Evolutionary conservation across 2,797 vertebrate genomes (phyloP).

Genomic region (Paramormyrops hopkinsi): DNA sequence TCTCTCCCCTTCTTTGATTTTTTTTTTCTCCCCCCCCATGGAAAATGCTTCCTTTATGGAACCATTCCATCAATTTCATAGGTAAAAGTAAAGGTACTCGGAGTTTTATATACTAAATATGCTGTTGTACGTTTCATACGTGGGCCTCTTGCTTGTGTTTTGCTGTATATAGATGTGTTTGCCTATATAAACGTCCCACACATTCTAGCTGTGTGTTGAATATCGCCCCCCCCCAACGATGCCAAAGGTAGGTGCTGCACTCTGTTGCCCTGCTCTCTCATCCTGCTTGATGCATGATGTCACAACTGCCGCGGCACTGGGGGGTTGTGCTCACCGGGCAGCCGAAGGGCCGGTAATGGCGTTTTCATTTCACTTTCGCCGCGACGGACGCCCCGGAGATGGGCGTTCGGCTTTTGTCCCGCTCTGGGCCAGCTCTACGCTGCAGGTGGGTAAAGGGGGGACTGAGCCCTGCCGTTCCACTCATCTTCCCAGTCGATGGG

Average conservation of each 20-base stretch:
- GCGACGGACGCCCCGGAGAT: conserved; percentile 24
- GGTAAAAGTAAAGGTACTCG: conserved; percentile 98
- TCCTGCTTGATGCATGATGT: conserved; percentile 56
- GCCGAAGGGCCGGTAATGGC: conserved; percentile 44
- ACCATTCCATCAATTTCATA: conserved; percentile 94
- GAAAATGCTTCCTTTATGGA: conserved; percentile 95
- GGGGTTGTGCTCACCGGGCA: conserved; percentile 41
- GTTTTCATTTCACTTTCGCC: conserved; percentile 27
- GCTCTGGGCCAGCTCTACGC: background rate
- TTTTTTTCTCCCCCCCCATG: conserved; percentile 54
- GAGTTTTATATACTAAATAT: conserved; percentile 52
- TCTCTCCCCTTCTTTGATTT: conserved; percentile 70
- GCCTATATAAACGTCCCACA: conserved; percentile 42
- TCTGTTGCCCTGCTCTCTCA: conserved; percentile 41
- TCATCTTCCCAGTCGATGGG: conserved; percentile 61
- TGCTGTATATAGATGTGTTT: conserved; percentile 38
- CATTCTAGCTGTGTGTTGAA: conserved; percentile 30
- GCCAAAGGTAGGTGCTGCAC: conserved; percentile 62
- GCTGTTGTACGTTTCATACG: conserved; percentile 24
- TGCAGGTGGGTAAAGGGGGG: conserved; percentile 57
- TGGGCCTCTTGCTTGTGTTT: conserved; percentile 34
- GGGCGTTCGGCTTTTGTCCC: background rate
- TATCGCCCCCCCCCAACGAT: background rate
- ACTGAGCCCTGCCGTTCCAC: conserved; percentile 61
- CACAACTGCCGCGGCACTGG: conserved; percentile 40